Evolutionary conservation across 30 jellyfish, hydroid and myxozoan genomes (phyloP), one percentile per base, ranked within the genome.

Genomic region (Phacellophora camtschatica): DNA sequence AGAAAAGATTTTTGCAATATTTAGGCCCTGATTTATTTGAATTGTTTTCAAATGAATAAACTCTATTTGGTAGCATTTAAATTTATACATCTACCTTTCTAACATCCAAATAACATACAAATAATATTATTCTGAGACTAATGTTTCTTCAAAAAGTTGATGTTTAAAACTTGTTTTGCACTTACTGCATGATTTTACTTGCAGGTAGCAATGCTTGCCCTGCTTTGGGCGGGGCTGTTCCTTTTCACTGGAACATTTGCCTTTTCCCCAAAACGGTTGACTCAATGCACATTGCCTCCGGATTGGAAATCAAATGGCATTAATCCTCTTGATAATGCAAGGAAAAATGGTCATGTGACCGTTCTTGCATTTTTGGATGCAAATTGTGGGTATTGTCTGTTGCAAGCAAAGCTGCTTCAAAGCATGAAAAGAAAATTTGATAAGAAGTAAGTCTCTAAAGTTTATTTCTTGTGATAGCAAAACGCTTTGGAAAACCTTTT

Each of bases 301-400:
- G 36, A 46, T 12, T 64, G 79, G 90, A 31, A 49, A 19, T 67
- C 35, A 34, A 24, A 63, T 4, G 90, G 90, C 13, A 1, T 35
- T 2, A 70, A 66, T 31, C 90, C 94, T 4, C 34, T 82, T 24
- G 43, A 24, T 20, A 54, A 69, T 10, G 79, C 83, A 18, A 41
- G 72, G 25, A 53, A 68, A 27, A 55, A 66, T 32, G 86, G 86
- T 27, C 51, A 82, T 23, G 39, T 67, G 63, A 82, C 94, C 0
- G 94, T 82, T 2, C 46, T 62, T 0, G 80, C 85, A 1, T 27
- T 72, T 22, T 49, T 73, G 0, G 86, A 41, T 29, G 95, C 71
- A 28, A 61, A 84, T 16, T 84, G 81, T 49, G 88, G 83, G 25
- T 79, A 43, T 54, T 79, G 83, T 34, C 34, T 48, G 18, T 13